Evolutionary conservation across 1,140 invertebrate species (phyloP), one percentile per base, ranked within the genome.

Genomic region (Scaptomyza hsui): DNA sequence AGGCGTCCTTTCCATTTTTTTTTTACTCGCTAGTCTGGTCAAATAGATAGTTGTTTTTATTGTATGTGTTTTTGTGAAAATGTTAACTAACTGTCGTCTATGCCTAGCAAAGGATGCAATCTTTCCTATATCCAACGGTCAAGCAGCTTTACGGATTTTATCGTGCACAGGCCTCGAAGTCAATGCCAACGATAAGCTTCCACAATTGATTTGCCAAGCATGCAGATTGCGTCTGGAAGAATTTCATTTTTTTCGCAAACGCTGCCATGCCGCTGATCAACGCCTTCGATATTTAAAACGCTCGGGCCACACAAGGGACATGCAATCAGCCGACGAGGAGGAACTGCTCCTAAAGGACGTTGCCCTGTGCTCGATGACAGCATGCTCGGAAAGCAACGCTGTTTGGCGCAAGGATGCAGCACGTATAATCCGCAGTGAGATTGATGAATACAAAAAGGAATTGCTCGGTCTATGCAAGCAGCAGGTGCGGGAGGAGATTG

Each of bases 181-280:
- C 3, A 71, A 88, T 4, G 18, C 60, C 1, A 59, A 59, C 1
- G 82, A 88, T n/a, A 75, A 62, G 0, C 53, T 88, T 1, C 71
- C 82, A 0, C 75, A 89, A 13, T 5, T 45, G 3, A 88, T 88
- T 9, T 88, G 82, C 16, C 0, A 32, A 3, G 13, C 26, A 0
- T 88, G 82, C 1, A 78, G 82, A 0, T 19, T 88, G 16, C 78
- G 64, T 3, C 44, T 88, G 6, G 82, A 88, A 49, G 82, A 88
- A 15, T 76, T 67, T 6, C 35, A 88, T 21, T 39, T 62, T 37
- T 88, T 78, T 42, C 82, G 82, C 0, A 71, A 64, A 35, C 75
- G 78, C 0, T 88, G 82, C 29, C 64, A 70, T 1, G 75, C 42
- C 0, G 82, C 75, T 1, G 82, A 88, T 24, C 56, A 75, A 0